These are phyloP conservation scores for Beris morrisii DNA, from an alignment of 2,888 invertebrate species.

Conservation along the genomic window DNA sequence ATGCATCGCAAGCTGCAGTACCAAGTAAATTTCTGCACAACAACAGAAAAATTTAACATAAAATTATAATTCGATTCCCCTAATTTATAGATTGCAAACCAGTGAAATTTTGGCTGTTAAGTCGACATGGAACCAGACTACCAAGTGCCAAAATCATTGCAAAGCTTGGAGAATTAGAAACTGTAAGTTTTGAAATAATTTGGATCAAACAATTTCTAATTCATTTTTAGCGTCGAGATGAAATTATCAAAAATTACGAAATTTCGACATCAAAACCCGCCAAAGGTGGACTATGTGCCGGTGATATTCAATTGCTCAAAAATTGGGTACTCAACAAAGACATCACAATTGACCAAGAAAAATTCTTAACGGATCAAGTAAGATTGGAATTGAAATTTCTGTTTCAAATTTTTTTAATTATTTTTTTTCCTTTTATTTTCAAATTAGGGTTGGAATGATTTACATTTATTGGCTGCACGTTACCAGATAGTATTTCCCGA, in stretches of 20 bases:
- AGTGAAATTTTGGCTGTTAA: constrained; percentile 71
- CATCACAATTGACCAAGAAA: constrained; percentile 62
- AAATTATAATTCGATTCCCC: neutral
- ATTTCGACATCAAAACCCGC: constrained; percentile 56
- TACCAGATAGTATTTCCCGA: constrained; percentile 67
- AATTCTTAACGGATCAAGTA: constrained; percentile 61
- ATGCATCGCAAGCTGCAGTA: constrained; percentile 62
- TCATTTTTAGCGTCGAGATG: constrained; percentile 55
- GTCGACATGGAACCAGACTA: constrained; percentile 70
- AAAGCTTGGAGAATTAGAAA: constrained; percentile 60
- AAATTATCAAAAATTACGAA: constrained; percentile 68
- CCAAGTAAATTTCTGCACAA: constrained; percentile 58
- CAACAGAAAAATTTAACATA: neutral
- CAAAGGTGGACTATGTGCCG: constrained; percentile 65
- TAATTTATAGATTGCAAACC: constrained; percentile 66
- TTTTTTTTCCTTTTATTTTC: constrained; percentile 7
- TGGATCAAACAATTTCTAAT: neutral
- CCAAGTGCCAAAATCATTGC: constrained; percentile 63
- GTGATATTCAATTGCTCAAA: constrained; percentile 67
- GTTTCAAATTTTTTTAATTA: neutral
- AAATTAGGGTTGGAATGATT: constrained; percentile 62
- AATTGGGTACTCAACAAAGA: constrained; percentile 68
- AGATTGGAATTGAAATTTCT: constrained; percentile 12
- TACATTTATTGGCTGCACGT: constrained; percentile 67
- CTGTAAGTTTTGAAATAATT: constrained; percentile 52